Conservation (phyloP, 2,888 invertebrate species). For the Lampropteryx suffumata region DNA sequence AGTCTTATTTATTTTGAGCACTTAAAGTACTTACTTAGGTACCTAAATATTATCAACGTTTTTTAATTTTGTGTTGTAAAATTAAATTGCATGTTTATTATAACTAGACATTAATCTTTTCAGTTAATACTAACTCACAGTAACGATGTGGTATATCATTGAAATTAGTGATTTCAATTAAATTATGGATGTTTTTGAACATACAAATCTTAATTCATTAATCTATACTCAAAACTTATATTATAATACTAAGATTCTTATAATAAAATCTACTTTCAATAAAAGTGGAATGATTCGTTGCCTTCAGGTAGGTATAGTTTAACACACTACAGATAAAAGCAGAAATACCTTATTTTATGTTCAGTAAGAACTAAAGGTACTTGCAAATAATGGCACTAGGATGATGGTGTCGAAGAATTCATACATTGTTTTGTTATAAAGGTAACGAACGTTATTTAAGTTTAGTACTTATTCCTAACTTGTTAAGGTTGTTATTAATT, state of each 20-base stretch:
- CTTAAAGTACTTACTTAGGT: slow-evolving; percentile 6
- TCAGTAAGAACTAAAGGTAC: slow-evolving; percentile 52
- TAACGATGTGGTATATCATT: slow-evolving; percentile 58
- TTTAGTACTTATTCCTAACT: slow-evolving; percentile 31
- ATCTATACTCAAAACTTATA: too few relatives aligned
- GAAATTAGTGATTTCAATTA: background rate
- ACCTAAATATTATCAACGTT: too few relatives aligned
- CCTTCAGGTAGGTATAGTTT: slow-evolving; percentile 18
- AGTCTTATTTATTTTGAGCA: slow-evolving; percentile 14
- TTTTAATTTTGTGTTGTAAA: too few relatives aligned
- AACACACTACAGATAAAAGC: slow-evolving; percentile 22
- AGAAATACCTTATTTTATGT: slow-evolving; percentile 42
- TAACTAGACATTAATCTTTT: slow-evolving; percentile 11
- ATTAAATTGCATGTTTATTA: slow-evolving; percentile 3
- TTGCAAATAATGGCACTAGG: slow-evolving; percentile 66
- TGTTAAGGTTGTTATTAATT: too few relatives aligned
- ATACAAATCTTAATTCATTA: too few relatives aligned
- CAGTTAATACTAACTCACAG: slow-evolving; percentile 57
- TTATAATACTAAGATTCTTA: background rate
- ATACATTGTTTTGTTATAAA: slow-evolving; percentile 38
- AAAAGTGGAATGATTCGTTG: slow-evolving; percentile 72
- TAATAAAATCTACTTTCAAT: slow-evolving; percentile 26
- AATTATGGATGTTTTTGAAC: too few relatives aligned
- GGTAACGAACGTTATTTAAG: slow-evolving; percentile 45
- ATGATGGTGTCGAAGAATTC: slow-evolving; percentile 51